Conservation (phyloP, 2,888 invertebrate species). For the Sympetrum striolatum region DNA sequence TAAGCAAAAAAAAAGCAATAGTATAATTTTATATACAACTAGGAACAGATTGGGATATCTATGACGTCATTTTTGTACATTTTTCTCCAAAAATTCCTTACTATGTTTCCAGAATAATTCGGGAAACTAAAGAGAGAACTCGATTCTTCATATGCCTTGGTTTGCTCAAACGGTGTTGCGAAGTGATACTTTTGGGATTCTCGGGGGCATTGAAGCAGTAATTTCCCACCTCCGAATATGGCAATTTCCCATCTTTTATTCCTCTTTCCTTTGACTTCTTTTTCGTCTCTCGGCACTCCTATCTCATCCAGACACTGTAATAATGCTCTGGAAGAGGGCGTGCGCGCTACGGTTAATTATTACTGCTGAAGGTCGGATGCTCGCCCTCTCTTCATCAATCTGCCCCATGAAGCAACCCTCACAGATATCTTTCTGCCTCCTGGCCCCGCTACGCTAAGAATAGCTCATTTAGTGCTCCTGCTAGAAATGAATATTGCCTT, state of each 20-base stretch:
- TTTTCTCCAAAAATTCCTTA: too few species aligned
- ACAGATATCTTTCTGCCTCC: neutral
- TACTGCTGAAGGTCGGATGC: neutral
- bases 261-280: neutral
- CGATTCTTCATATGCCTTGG: too few species aligned
- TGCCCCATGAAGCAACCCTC: neutral
- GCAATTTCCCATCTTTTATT: neutral
- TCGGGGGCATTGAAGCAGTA: too few species aligned
- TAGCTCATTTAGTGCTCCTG: neutral
- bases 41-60: too few species aligned
- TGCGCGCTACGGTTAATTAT: constrained; percentile 22
- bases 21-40: too few species aligned
- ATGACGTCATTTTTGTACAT: too few species aligned
- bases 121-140: too few species aligned
- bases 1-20: too few species aligned
- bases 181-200: too few species aligned
- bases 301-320: neutral
- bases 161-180: too few species aligned
- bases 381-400: neutral
- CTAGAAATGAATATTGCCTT: neutral
- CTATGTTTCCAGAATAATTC: too few species aligned
- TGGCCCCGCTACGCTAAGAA: neutral
- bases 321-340: neutral
- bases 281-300: neutral
- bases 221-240: neutral